These are phyloP conservation scores for Siniperca knerii DNA, from an alignment of 2,113 vertebrate genomes.

Conservation along the genomic window DNA sequence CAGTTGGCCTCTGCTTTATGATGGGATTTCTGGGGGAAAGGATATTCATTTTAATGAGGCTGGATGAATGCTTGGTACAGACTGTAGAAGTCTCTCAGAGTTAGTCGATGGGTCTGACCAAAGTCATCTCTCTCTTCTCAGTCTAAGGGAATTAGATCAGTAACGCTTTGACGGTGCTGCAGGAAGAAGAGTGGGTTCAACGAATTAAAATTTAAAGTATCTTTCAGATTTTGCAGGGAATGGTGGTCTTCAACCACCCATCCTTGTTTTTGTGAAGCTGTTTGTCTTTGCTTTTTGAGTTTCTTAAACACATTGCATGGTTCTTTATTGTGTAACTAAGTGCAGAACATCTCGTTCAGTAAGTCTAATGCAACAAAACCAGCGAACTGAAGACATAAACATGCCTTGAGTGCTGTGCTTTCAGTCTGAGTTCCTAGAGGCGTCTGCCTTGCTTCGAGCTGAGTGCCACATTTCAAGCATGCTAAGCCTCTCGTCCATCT, in stretches of 20 bases:
- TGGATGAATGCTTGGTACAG: slow-evolving; percentile 12
- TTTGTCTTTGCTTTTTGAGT: not conserved
- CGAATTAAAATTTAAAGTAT: slow-evolving; percentile 14
- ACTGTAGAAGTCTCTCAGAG: slow-evolving; percentile 18
- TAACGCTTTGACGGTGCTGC: slow-evolving; percentile 1
- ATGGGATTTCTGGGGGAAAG: not conserved
- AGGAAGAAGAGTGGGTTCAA: not conserved
- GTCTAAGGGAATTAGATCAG: slow-evolving; percentile 23
- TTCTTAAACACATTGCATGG: not conserved
- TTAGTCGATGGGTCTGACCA: not conserved
- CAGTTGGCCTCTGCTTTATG: slow-evolving; percentile 6
- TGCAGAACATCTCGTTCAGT: slow-evolving; percentile 2
- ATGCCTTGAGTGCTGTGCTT: slow-evolving; percentile 4
- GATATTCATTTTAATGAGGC: slow-evolving; percentile 41
- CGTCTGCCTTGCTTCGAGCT: not conserved
- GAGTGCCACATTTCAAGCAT: slow-evolving; percentile 19
- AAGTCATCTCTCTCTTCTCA: not conserved
- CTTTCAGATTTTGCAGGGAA: not conserved
- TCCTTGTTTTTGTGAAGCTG: not conserved
- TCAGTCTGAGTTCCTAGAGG: not conserved
- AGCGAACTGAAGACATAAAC: slow-evolving; percentile 4
- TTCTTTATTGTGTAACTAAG: not conserved
- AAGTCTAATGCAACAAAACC: slow-evolving; percentile 5
- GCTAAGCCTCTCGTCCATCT: slow-evolving; percentile 36
- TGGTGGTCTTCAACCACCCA: not conserved